Evolutionary conservation across 2,113 vertebrate species (phyloP), one percentile per base, ranked within the genome.

Genomic region (Stegastes partitus): DNA sequence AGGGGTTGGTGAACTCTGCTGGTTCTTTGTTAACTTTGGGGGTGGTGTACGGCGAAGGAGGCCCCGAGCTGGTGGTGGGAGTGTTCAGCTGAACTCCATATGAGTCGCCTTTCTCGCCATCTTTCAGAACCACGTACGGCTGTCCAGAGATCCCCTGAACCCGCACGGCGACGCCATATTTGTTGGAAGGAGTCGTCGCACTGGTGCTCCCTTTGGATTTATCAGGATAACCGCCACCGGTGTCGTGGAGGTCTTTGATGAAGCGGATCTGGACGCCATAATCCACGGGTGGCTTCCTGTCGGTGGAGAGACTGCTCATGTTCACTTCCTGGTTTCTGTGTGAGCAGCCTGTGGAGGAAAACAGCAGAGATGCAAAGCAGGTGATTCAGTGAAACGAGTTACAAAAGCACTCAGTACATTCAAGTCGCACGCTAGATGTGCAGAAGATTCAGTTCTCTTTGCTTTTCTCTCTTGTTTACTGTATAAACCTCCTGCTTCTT

Each of bases 251-350:
- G 87, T 98, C 96, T 19, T 96, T 96, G 84, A 99, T 99, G 93
- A 99, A 99, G 78, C 97, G 96, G 83, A 99, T 99, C 91, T 99
- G 97, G 58, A 99, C 97, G 0, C 97, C 97, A 1, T 98, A 96
- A 82, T 98, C 97, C 82, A 98, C 88, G 0, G 93, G 96, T 8
- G 68, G 90, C 86, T 95, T 96, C 87, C 93, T 93, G 83, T 97
- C 96, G 0, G 89, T 81, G 74, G 94, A 94, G 51, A 94, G 74
- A 18, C 86, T 73, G 72, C 85, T 94, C 95, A 95, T 95, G 82
- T 53, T 84, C 71, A 82, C 86, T 77, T 86, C 80, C 74, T 71
- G 71, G 82, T 51, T 44, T 53, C 11, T 21, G 26, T 59, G 21
- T 8, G 0, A 54, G 55, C 31, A 44, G 74, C 63, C 78, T 88